These are phyloP conservation scores for Clitarchus hookeri DNA, from an alignment of 2,888 invertebrate species.

Conservation along the genomic window DNA sequence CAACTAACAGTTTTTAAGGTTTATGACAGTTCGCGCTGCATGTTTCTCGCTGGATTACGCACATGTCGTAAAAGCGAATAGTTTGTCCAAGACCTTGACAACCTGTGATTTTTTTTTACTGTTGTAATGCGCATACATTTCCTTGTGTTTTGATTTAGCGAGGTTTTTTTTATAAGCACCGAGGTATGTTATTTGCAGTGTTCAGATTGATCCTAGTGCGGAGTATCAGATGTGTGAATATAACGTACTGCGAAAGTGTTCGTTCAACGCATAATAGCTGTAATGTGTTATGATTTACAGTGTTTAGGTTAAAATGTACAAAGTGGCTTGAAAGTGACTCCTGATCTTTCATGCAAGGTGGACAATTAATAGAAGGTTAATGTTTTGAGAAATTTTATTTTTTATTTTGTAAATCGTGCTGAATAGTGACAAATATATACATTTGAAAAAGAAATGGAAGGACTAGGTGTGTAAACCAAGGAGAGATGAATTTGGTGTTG, in stretches of 20 bases:
- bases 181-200: conserved; percentile 31
- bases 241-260: background rate
- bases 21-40: conserved; percentile 10
- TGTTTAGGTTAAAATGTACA: conserved; percentile 1
- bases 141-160: conserved; percentile 27
- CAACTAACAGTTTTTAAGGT: conserved; percentile 19
- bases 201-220: background rate
- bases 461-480: conserved; percentile 39
- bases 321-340: background rate
- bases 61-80: background rate
- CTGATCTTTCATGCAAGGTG: background rate
- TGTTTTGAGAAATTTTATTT: conserved; percentile 1
- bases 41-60: background rate
- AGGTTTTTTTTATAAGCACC: background rate
- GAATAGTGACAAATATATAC: conserved; percentile 10
- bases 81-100: conserved; percentile 36
- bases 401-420: background rate
- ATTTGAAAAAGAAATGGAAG: conserved; percentile 38
- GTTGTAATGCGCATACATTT: conserved; percentile 23
- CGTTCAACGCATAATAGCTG: background rate
- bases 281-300: background rate
- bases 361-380: background rate
- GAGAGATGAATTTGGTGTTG: conserved; percentile 14
- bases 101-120: conserved; percentile 33
- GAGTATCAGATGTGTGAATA: background rate